Evolutionary conservation across 2,888 invertebrate species (phyloP).

Genomic region (Scaptomyza reducta): DNA sequence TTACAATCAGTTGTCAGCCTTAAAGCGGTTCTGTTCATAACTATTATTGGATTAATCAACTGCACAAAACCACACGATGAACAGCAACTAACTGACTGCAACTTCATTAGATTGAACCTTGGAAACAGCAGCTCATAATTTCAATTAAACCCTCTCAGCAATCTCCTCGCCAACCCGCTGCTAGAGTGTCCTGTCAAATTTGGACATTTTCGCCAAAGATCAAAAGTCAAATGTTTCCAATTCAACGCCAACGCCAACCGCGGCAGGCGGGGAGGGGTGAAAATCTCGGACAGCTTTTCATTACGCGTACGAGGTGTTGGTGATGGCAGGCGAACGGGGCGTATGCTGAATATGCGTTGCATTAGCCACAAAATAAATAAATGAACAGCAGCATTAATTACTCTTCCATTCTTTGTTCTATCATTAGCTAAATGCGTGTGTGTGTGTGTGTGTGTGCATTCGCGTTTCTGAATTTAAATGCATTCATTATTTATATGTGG

Average conservation of each 20-base stretch:
- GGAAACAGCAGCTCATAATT: conserved; percentile 5
- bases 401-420: conserved; percentile 1
- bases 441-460: too few relatives aligned
- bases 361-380: conserved; percentile 44
- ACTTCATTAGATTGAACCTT: conserved; percentile 13
- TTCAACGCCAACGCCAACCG: conserved; percentile 18
- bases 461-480: conserved; percentile 33
- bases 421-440: conserved; percentile 5
- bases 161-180: background rate
- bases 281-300: conserved; percentile 63
- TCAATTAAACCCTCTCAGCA: conserved; percentile 18
- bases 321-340: background rate
- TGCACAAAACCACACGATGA: conserved; percentile 3
- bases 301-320: conserved; percentile 28
- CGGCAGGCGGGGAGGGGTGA: conserved; percentile 6
- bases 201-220: conserved; percentile 59
- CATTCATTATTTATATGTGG: conserved; percentile 23
- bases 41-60: conserved; percentile 38
- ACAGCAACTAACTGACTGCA: background rate
- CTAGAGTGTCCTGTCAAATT: conserved; percentile 38
- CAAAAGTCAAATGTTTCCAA: conserved; percentile 58
- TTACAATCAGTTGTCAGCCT: background rate
- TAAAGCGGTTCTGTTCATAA: conserved; percentile 28
- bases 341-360: conserved; percentile 28
- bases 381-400: conserved; percentile 62